A percentile compares a stretch with the other conserved stretches of the same genome.
These are phyloP conservation scores for Vanessa atalanta DNA, from an alignment of 1,140 invertebrate genomes.

Conservation along the genomic window DNA sequence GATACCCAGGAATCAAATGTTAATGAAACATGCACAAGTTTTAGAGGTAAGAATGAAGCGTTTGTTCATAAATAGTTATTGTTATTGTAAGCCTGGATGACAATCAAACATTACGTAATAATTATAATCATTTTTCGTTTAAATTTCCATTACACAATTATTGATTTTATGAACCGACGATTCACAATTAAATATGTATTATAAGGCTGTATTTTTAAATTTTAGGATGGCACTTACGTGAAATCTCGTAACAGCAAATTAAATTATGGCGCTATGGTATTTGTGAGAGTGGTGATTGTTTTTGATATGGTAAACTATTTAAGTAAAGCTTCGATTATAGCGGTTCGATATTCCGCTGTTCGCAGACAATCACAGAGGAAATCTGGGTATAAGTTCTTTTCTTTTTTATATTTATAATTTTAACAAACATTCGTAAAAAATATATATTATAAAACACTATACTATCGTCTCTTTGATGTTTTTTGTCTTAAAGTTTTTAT, in stretches of 20 bases:
- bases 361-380: slow-evolving; percentile 91
- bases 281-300: slow-evolving; percentile 91
- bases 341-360: slow-evolving; percentile 92
- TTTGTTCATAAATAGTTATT: not conserved
- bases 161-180: not conserved
- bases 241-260: slow-evolving; percentile 91
- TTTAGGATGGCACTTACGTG: slow-evolving; percentile 93
- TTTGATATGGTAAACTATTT: slow-evolving; percentile 86
- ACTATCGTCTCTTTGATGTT: no score
- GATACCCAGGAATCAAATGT: slow-evolving; percentile 93
- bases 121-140: no score
- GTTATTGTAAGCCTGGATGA: not conserved
- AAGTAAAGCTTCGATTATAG: slow-evolving; percentile 91
- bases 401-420: not conserved
- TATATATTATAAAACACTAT: not conserved
- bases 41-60: slow-evolving; percentile 78
- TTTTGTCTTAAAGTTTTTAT: no score
- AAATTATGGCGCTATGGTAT: slow-evolving; percentile 96
- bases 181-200: not conserved
- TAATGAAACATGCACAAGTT: slow-evolving; percentile 96
- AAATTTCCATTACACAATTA: no score
- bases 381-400: slow-evolving; percentile 82
- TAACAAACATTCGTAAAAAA: no score
- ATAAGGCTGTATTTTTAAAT: slow-evolving; percentile 27
- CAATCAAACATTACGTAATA: not conserved